Conservation (phyloP, 2,888 invertebrate species). For the Terebella lapidaria region DNA sequence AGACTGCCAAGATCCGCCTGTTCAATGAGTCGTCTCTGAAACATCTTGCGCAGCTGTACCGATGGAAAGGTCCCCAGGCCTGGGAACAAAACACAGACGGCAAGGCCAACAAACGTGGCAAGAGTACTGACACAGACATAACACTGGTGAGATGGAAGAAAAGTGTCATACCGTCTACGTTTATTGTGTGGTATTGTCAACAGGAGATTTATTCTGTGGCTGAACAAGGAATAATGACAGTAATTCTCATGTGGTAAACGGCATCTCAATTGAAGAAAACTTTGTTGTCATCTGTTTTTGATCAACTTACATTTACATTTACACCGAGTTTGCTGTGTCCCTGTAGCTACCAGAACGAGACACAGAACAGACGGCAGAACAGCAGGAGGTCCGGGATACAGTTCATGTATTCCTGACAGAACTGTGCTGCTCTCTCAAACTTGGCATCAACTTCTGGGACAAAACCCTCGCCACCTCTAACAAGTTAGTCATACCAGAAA, state of each 20-base stretch:
- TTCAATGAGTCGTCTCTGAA: conserved; percentile 34
- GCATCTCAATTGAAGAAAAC: too few relatives aligned
- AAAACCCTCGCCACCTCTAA: conserved; percentile 59
- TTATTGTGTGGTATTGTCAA: too few relatives aligned
- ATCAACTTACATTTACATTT: too few relatives aligned
- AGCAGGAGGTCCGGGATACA: conserved; percentile 29
- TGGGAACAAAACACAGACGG: not conserved
- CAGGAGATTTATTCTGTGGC: too few relatives aligned
- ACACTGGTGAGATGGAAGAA: too few relatives aligned
- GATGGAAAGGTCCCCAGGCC: conserved; percentile 35
- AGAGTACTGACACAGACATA: not conserved
- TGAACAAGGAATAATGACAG: too few relatives aligned
- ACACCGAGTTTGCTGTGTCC: too few relatives aligned
- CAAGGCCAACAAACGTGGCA: not conserved
- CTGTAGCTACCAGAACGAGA: too few relatives aligned
- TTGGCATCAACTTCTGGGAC: conserved; percentile 74
- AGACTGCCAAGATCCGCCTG: conserved; percentile 39
- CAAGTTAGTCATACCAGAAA: conserved; percentile 43
- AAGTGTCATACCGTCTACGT: too few relatives aligned
- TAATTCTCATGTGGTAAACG: too few relatives aligned
- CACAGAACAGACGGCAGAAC: conserved; percentile 22
- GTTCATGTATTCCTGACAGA: conserved; percentile 69
- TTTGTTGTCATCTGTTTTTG: too few relatives aligned
- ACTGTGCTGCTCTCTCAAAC: conserved; percentile 70
- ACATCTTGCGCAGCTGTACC: conserved; percentile 33